A percentile compares a stretch with the other conserved stretches of the same genome.
phyloP scores from a whole-genome alignment of 2,797 vertebrate genomes.

The Acomys russatus region DNA sequence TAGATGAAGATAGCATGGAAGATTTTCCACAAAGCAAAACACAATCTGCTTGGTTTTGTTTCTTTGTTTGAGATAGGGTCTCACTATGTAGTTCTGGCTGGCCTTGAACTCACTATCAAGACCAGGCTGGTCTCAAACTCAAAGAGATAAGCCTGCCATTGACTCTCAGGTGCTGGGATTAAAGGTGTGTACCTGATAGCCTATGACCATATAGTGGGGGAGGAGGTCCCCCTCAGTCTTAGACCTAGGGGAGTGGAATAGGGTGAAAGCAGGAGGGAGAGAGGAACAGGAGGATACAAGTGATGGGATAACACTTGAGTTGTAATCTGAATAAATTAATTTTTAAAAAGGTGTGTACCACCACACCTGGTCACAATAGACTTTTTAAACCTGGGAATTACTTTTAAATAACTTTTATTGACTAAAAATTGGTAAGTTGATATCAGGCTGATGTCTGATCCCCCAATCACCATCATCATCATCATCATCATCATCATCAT shows the following conservation, averaged over 20 bases:
- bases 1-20: not conserved
- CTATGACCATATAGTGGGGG: too few species aligned
- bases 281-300: too few species aligned
- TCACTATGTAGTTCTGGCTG: not conserved
- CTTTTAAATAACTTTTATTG: conserved; percentile 24
- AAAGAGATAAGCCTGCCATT: not conserved
- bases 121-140: not conserved
- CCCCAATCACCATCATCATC: too few species aligned
- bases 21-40: conserved; percentile 9
- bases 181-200: not conserved
- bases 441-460: not conserved
- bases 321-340: too few species aligned
- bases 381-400: conserved; percentile 27
- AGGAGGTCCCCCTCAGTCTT: too few species aligned
- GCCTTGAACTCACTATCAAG: not conserved
- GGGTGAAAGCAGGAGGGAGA: too few species aligned
- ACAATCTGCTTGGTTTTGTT: not conserved
- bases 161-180: not conserved
- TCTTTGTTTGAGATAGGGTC: not conserved
- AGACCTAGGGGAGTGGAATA: too few species aligned
- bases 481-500: too few species aligned
- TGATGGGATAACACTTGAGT: too few species aligned
- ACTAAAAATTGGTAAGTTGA: not conserved
- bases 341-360: not conserved
- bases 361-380: not conserved